Percentiles rank a stretch among this genome's conserved stretches.
These are phyloP conservation scores for Agrenia bidenticulata DNA, from an alignment of 2,888 invertebrate species.

Conservation along the genomic window DNA sequence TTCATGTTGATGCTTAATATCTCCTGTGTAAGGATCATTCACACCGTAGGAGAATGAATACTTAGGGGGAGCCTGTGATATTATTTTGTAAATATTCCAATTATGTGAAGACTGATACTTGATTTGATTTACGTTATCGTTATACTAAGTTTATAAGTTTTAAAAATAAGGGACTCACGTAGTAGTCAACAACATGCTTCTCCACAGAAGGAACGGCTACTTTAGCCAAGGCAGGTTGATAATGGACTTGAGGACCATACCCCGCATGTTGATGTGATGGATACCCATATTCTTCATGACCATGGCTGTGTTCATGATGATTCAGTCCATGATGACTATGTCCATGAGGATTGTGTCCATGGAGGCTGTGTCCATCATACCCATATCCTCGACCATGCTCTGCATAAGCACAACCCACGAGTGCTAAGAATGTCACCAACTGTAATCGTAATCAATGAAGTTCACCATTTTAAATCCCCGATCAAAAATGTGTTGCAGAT, in stretches of 20 bases:
- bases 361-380: not conserved
- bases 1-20: conserved; percentile 33
- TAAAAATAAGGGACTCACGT: conserved; percentile 34
- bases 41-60: conserved; percentile 38
- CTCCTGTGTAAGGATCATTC: conserved; percentile 34
- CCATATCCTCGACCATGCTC: conserved; percentile 22
- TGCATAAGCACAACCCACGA: conserved; percentile 29
- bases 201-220: conserved; percentile 38
- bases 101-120: too few relatives aligned
- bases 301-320: conserved; percentile 21
- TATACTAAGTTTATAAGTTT: too few relatives aligned
- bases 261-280: conserved; percentile 27
- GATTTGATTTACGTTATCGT: not conserved
- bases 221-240: conserved; percentile 12
- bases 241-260: conserved; percentile 30
- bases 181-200: conserved; percentile 41
- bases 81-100: not conserved
- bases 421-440: conserved; percentile 27
- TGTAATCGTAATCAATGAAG: not conserved
- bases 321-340: too few relatives aligned
- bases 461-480: not conserved
- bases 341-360: not conserved
- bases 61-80: conserved; percentile 25
- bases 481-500: too few relatives aligned
- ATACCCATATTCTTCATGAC: conserved; percentile 12